A percentile compares a stretch with the other conserved stretches of the same genome.
These are phyloP conservation scores for Indicator indicator DNA, from an alignment of 2,113 vertebrate genomes.

Conservation along the genomic window DNA sequence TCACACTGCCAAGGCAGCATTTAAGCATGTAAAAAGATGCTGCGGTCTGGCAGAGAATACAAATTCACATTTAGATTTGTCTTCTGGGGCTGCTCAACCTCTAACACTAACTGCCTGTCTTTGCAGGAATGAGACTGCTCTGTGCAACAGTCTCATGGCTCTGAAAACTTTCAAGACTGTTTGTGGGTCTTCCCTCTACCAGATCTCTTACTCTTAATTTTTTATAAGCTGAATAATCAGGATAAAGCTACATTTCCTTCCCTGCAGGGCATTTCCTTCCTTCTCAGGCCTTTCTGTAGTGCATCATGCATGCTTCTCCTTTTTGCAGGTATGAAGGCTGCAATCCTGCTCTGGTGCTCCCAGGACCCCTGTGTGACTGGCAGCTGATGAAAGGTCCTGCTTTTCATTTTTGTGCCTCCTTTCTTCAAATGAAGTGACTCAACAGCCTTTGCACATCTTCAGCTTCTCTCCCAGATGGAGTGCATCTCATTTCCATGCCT, in stretches of 20 bases:
- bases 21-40: background rate
- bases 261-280: background rate
- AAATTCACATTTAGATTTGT: background rate
- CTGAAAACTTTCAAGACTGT: background rate
- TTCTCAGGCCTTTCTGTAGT: background rate
- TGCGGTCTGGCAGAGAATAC: background rate
- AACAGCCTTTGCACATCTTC: conserved; percentile 16
- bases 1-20: background rate
- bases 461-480: background rate
- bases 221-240: background rate
- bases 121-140: background rate
- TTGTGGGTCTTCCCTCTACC: background rate
- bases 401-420: conserved; percentile 1
- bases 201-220: background rate
- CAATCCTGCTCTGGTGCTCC: background rate
- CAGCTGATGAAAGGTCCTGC: background rate
- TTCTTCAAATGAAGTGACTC: conserved; percentile 36
- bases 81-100: background rate
- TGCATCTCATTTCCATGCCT: conserved; percentile 3
- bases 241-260: background rate
- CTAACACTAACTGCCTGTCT: accelerated
- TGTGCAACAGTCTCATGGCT: background rate
- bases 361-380: background rate
- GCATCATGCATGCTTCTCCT: accelerated
- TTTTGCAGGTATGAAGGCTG: background rate